phyloP scores from a whole-genome alignment of 2,888 invertebrate species.

The Spialia ferax region DNA sequence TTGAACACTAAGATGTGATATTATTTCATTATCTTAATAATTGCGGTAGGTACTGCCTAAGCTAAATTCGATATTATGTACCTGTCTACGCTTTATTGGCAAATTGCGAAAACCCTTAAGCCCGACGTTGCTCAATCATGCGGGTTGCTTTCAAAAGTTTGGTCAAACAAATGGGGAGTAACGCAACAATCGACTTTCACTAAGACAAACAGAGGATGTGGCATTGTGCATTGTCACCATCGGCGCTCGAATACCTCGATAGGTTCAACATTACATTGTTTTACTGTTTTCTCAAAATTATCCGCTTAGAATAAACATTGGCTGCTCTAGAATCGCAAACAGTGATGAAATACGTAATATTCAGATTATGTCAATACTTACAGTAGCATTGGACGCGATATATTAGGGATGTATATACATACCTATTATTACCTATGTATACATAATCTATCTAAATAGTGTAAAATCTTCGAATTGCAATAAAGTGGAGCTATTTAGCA shows the following conservation, averaged over 20 bases:
- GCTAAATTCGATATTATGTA: too few relatives aligned
- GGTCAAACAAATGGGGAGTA: conserved; percentile 69
- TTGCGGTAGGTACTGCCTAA: too few relatives aligned
- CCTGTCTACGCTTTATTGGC: conserved; percentile 35
- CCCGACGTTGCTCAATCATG: conserved; percentile 55
- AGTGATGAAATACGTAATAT: conserved; percentile 30
- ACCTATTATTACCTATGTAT: too few relatives aligned
- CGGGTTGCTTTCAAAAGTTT: conserved; percentile 66
- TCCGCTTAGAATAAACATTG: conserved; percentile 50
- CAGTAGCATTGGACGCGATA: too few relatives aligned
- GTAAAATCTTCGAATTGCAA: too few relatives aligned
- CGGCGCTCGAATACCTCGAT: conserved; percentile 51
- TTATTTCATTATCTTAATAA: too few relatives aligned
- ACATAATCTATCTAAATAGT: too few relatives aligned
- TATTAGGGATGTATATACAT: too few relatives aligned
- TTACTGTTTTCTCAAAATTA: conserved; percentile 56
- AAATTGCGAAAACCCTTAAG: conserved; percentile 38
- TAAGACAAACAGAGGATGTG: conserved; percentile 79
- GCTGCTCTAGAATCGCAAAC: conserved; percentile 32
- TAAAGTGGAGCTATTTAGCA: too few relatives aligned
- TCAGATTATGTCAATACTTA: conserved; percentile 10
- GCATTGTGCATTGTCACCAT: conserved; percentile 74
- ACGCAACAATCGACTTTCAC: conserved; percentile 76
- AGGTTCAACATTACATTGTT: conserved; percentile 58
- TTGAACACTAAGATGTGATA: too few relatives aligned